A percentile compares a stretch with the other conserved stretches of the same genome.
Conservation (phyloP, 2,888 invertebrate genomes). For the Rhaphigaster nebulosa region DNA sequence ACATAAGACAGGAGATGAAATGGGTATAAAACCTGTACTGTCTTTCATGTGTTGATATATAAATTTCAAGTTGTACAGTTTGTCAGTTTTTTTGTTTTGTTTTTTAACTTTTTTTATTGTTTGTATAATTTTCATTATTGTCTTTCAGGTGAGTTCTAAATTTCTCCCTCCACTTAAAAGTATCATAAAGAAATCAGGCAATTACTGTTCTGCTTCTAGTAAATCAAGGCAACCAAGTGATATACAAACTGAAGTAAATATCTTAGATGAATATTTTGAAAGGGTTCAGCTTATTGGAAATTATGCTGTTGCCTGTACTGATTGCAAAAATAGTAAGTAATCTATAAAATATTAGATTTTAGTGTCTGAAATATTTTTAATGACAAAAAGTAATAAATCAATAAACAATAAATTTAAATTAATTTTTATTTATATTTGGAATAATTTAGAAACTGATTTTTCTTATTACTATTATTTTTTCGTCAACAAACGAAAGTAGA, state of each 20-base stretch:
- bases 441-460: neutral
- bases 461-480: neutral
- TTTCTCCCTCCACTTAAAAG: slow-evolving; percentile 68
- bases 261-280: slow-evolving; percentile 79
- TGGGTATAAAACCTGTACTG: too few relatives aligned
- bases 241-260: slow-evolving; percentile 73
- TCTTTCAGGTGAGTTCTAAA: slow-evolving; percentile 65
- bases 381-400: too few relatives aligned
- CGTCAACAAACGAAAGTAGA: neutral
- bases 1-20: too few relatives aligned
- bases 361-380: neutral
- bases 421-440: too few relatives aligned
- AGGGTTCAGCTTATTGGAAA: slow-evolving; percentile 78
- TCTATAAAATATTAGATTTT: neutral
- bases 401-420: too few relatives aligned
- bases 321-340: slow-evolving; percentile 70
- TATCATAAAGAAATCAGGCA: slow-evolving; percentile 68
- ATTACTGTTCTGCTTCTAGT: slow-evolving; percentile 65
- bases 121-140: neutral
- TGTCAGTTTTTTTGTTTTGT: too few relatives aligned
- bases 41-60: too few relatives aligned
- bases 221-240: slow-evolving; percentile 67
- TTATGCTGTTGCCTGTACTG: slow-evolving; percentile 78
- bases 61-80: too few relatives aligned
- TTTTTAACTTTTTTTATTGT: neutral